These are phyloP conservation scores for Rhorus exstirpatorius DNA, from an alignment of 2,888 invertebrate species.

Conservation along the genomic window DNA sequence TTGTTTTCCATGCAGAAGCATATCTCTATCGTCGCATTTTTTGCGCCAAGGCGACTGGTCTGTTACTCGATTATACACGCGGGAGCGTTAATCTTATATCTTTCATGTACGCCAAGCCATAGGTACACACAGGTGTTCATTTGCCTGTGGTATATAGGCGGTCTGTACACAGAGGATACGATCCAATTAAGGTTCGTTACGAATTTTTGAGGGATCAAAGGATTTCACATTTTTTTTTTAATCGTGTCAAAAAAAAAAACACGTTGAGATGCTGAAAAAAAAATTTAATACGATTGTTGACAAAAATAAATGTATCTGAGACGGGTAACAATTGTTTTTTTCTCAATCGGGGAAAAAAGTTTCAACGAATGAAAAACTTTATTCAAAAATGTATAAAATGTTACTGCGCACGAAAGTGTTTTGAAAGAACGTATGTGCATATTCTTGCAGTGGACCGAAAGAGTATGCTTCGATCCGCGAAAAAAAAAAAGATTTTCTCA, in stretches of 20 bases:
- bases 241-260: background rate
- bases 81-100: constrained; percentile 56
- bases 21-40: constrained; percentile 38
- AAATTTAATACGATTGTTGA: background rate
- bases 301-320: constrained; percentile 32
- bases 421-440: too few species aligned
- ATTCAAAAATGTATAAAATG: too few species aligned
- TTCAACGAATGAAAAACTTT: too few species aligned
- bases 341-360: too few species aligned
- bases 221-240: background rate
- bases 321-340: too few species aligned
- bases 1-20: constrained; percentile 31
- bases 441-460: too few species aligned
- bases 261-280: background rate
- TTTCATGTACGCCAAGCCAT: constrained; percentile 24
- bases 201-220: constrained; percentile 7
- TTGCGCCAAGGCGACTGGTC: constrained; percentile 19
- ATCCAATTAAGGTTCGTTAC: constrained; percentile 57
- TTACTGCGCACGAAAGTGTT: too few species aligned
- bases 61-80: constrained; percentile 42
- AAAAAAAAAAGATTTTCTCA: background rate
- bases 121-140: constrained; percentile 26
- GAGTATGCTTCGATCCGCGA: background rate
- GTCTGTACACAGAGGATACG: background rate
- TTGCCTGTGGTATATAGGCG: constrained; percentile 15